phyloP scores from a whole-genome alignment of 2,888 invertebrate genomes.

The Harpagoxenus sublaevis region DNA sequence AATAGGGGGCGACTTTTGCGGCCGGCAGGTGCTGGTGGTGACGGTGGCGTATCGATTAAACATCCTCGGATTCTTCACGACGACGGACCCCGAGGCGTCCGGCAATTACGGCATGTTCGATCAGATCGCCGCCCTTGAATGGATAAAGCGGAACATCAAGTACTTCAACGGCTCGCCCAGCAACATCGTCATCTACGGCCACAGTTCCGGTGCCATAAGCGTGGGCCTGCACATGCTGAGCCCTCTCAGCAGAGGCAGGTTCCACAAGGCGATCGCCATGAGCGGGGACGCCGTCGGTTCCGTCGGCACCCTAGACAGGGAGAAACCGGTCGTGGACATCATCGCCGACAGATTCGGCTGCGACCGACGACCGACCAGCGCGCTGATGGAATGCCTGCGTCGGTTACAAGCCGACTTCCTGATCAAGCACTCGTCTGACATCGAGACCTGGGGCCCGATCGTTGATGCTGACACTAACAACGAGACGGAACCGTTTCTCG shows the following conservation, averaged over 20 bases:
- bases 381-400: conserved; percentile 91
- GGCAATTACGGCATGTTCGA: conserved; percentile 94
- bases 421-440: conserved; percentile 87
- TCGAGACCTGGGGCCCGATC: conserved; percentile 92
- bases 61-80: conserved; percentile 94
- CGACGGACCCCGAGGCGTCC: conserved; percentile 91
- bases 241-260: conserved; percentile 87
- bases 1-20: conserved; percentile 37
- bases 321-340: conserved; percentile 89
- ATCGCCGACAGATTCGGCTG: conserved; percentile 91
- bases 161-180: conserved; percentile 92
- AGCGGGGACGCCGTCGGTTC: conserved; percentile 91
- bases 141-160: conserved; percentile 92
- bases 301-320: conserved; percentile 89
- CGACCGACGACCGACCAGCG: conserved; percentile 89
- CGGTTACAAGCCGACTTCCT: conserved; percentile 88
- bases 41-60: conserved; percentile 93
- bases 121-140: conserved; percentile 92
- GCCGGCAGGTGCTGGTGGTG: conserved; percentile 90
- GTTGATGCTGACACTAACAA: conserved; percentile 91
- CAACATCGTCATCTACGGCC: conserved; percentile 93
- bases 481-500: conserved; percentile 89
- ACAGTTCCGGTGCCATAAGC: conserved; percentile 93
- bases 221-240: conserved; percentile 92
- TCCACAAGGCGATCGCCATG: conserved; percentile 93